Evolutionary conservation across 2,888 invertebrate species (phyloP).

Genomic region (Calliopum simillimum): DNA sequence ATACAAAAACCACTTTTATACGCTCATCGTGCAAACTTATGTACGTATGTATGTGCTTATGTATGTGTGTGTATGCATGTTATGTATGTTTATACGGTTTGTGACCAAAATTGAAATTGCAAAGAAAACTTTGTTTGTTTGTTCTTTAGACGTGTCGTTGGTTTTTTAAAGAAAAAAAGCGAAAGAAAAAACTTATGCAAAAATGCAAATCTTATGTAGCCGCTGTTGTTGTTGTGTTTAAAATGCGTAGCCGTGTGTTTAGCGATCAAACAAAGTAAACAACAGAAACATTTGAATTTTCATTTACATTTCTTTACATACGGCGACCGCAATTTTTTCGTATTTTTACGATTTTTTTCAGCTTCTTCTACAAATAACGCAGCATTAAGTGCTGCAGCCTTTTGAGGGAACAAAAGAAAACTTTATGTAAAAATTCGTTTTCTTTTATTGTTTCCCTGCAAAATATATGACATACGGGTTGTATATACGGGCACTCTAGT

Average conservation of each 20-base stretch:
- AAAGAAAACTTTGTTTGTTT: conserved; percentile 7
- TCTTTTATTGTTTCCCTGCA: too few species aligned
- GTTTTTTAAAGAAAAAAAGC: not conserved
- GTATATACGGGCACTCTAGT: too few species aligned
- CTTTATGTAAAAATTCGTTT: too few species aligned
- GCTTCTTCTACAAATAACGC: too few species aligned
- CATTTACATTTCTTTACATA: conserved; percentile 21
- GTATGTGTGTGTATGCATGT: too few species aligned
- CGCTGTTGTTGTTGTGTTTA: conserved; percentile 13
- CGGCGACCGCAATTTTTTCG: conserved; percentile 1
- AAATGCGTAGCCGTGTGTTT: conserved; percentile 26
- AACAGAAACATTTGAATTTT: conserved; percentile 16
- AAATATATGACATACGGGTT: too few species aligned
- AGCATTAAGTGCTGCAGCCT: too few species aligned
- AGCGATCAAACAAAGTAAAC: conserved; percentile 24
- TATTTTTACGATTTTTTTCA: too few species aligned
- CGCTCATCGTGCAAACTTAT: too few species aligned
- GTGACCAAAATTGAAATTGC: conserved; percentile 13
- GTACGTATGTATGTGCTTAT: too few species aligned
- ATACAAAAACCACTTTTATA: too few species aligned
- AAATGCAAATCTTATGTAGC: conserved; percentile 28
- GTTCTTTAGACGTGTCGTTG: not conserved
- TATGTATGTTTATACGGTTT: not conserved
- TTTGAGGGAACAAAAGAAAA: too few species aligned
- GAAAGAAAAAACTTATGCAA: conserved; percentile 13